phyloP scores from a whole-genome alignment of 2,888 invertebrate genomes.

The Ceriagrion tenellum region DNA sequence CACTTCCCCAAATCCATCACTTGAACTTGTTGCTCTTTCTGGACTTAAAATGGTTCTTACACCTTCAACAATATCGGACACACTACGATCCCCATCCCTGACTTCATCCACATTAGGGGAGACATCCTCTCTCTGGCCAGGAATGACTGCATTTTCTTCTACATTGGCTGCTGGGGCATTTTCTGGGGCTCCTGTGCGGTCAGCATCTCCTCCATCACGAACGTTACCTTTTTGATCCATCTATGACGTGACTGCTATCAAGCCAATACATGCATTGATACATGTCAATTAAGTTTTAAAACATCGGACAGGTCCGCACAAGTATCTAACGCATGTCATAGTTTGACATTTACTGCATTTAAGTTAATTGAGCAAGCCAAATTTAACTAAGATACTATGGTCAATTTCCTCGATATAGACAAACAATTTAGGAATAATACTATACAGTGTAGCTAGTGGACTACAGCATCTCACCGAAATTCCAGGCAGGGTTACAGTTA shows the following conservation, averaged over 20 bases:
- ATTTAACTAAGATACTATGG: too few relatives aligned
- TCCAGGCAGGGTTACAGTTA: not conserved
- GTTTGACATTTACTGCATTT: too few relatives aligned
- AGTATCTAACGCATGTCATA: not conserved
- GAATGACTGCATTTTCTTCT: constrained; percentile 34
- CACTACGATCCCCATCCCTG: not conserved
- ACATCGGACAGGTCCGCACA: not conserved
- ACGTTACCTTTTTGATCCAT: constrained; percentile 50
- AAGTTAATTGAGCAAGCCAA: too few relatives aligned
- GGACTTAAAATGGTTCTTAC: constrained; percentile 36
- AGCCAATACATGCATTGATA: not conserved
- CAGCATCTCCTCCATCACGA: constrained; percentile 32
- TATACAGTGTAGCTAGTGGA: too few relatives aligned
- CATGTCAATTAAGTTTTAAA: too few relatives aligned
- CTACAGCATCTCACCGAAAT: not conserved
- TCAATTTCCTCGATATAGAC: too few relatives aligned
- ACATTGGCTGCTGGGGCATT: not conserved
- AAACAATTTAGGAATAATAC: too few relatives aligned
- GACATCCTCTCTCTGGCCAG: constrained; percentile 3
- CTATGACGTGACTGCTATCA: not conserved
- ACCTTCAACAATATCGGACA: constrained; percentile 21
- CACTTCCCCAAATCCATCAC: not conserved
- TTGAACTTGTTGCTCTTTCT: not conserved
- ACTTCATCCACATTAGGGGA: constrained; percentile 19
- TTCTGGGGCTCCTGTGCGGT: constrained; percentile 1